These are phyloP conservation scores for Corydoras sp. DNA, from an alignment of 2,113 vertebrate species.

Conservation along the genomic window DNA sequence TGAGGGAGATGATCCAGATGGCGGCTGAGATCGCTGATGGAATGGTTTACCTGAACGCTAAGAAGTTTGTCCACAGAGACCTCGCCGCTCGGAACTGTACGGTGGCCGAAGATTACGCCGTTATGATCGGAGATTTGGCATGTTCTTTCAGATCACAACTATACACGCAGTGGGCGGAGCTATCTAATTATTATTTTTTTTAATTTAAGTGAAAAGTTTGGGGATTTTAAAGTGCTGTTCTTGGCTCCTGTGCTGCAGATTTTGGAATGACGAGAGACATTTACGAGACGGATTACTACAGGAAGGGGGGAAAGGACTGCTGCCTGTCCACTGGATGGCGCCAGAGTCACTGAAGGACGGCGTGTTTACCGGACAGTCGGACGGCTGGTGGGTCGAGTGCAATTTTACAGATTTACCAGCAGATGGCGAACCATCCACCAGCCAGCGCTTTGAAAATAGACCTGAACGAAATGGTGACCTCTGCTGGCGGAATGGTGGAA, in stretches of 20 bases:
- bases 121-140: constrained; percentile 78
- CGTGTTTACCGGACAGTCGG: constrained; percentile 86
- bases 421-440: no score
- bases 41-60: constrained; percentile 93
- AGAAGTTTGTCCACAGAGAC: constrained; percentile 96
- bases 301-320: constrained; percentile 94
- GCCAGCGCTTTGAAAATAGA: background rate
- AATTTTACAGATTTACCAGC: no score
- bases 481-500: no score
- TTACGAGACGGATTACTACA: constrained; percentile 96
- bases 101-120: constrained; percentile 88
- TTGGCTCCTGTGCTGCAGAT: constrained; percentile 61
- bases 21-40: constrained; percentile 90
- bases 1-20: constrained; percentile 96
- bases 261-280: constrained; percentile 98
- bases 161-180: no score
- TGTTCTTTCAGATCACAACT: no score
- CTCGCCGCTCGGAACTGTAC: constrained; percentile 95
- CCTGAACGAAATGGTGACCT: no score
- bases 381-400: constrained; percentile 77
- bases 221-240: no score
- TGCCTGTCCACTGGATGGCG: constrained; percentile 95
- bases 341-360: constrained; percentile 93
- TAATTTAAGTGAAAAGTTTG: no score
- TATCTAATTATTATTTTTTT: no score